These are phyloP conservation scores for Drosophila anomalata DNA, from an alignment of 2,888 invertebrate species.

Conservation along the genomic window DNA sequence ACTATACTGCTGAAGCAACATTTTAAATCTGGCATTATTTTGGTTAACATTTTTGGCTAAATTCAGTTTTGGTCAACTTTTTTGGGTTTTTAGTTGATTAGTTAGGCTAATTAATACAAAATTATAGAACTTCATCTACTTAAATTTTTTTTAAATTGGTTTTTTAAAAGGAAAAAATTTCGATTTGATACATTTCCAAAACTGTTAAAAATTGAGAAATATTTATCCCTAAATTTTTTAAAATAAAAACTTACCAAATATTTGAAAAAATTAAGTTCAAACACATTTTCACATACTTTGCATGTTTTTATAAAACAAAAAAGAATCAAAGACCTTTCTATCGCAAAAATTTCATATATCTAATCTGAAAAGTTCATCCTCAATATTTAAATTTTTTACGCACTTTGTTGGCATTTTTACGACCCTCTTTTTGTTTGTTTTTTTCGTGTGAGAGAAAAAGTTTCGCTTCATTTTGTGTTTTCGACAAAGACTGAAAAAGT, in stretches of 20 bases:
- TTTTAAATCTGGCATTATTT: not conserved
- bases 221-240: not conserved
- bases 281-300: not conserved
- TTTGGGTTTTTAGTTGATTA: no score
- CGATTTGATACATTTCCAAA: not conserved
- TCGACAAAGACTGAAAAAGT: not conserved
- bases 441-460: not conserved
- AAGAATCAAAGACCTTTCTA: not conserved
- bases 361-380: not conserved
- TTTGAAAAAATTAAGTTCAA: not conserved
- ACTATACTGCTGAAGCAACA: not conserved
- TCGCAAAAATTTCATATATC: not conserved
- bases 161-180: not conserved
- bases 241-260: not conserved
- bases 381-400: not conserved
- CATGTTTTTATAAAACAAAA: not conserved
- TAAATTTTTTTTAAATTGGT: no score
- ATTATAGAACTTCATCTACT: no score
- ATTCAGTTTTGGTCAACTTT: not conserved
- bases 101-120: no score
- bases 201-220: not conserved
- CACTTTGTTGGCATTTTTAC: not conserved
- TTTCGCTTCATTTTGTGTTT: conserved; percentile 2
- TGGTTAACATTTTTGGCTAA: not conserved
- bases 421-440: not conserved